Conservation (phyloP, 2,888 invertebrate genomes). For the Entomobrya multifasciata region DNA sequence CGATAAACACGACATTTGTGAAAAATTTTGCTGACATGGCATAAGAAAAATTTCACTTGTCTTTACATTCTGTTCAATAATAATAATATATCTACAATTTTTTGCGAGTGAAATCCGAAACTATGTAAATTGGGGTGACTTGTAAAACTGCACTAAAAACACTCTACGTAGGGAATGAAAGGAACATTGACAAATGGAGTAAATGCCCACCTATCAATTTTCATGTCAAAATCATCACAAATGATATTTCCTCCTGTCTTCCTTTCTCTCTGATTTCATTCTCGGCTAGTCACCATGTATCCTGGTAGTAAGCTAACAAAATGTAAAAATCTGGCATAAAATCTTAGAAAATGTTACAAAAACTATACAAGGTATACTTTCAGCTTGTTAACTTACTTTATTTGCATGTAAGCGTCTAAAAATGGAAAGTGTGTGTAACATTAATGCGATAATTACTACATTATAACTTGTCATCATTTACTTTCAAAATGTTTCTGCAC, state of each 20-base stretch:
- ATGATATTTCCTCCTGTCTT: too few relatives aligned
- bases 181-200: constrained; percentile 54
- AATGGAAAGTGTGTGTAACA: background rate
- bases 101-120: constrained; percentile 43
- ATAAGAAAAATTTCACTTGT: constrained; percentile 37
- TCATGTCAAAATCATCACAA: constrained; percentile 39
- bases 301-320: too few relatives aligned
- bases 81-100: background rate
- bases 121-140: constrained; percentile 51
- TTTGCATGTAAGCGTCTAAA: background rate
- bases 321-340: too few relatives aligned
- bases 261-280: too few relatives aligned
- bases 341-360: too few relatives aligned
- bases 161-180: constrained; percentile 1
- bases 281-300: too few relatives aligned
- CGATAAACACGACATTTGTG: constrained; percentile 35
- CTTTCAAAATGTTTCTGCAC: background rate
- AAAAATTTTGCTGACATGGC: constrained; percentile 13
- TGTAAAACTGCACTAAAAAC: too few relatives aligned
- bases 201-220: constrained; percentile 62
- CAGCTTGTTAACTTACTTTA: background rate
- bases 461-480: background rate
- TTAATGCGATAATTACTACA: constrained; percentile 10
- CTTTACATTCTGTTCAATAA: background rate
- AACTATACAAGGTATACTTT: background rate